Percentiles rank a stretch among this genome's conserved stretches.
phyloP scores from a whole-genome alignment of 2,113 vertebrate genomes.

The Poeciliopsis turrubarensis region DNA sequence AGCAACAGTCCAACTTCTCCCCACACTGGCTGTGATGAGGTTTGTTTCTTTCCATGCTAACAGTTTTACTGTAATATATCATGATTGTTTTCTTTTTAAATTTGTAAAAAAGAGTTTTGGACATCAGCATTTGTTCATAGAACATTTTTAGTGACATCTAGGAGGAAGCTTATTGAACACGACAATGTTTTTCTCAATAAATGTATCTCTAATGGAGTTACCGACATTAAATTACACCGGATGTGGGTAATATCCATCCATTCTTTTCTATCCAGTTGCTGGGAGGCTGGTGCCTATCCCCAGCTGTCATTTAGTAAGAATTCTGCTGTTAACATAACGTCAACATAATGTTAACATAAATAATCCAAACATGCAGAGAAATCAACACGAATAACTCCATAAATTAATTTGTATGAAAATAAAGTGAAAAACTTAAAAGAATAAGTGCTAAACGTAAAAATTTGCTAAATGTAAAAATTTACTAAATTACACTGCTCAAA shows the following conservation, averaged over 20 bases:
- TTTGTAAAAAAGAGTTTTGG: neutral
- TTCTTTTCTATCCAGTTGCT: neutral
- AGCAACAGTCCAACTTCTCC: conserved; percentile 42
- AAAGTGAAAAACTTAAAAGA: too few species aligned
- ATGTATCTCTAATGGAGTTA: neutral
- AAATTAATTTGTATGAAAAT: too few species aligned
- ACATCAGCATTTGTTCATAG: neutral
- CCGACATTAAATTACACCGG: neutral
- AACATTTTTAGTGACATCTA: neutral
- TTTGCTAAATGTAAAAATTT: too few species aligned
- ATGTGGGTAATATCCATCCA: neutral
- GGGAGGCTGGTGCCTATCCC: too few species aligned
- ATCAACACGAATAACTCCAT: too few species aligned
- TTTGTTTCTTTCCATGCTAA: conserved; percentile 44
- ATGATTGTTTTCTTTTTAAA: conserved; percentile 42
- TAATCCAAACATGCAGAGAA: too few species aligned
- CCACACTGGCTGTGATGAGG: conserved; percentile 55
- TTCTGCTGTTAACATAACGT: too few species aligned
- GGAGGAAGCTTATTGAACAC: neutral
- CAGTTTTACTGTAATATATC: conserved; percentile 30
- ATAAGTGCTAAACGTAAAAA: too few species aligned
- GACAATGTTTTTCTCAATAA: neutral
- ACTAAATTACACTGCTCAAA: too few species aligned
- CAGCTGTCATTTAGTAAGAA: too few species aligned
- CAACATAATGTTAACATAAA: too few species aligned